A percentile compares a stretch with the other conserved stretches of the same genome.
These are phyloP conservation scores for Cantharis lateralis DNA, from an alignment of 2,888 invertebrate genomes.

Conservation along the genomic window DNA sequence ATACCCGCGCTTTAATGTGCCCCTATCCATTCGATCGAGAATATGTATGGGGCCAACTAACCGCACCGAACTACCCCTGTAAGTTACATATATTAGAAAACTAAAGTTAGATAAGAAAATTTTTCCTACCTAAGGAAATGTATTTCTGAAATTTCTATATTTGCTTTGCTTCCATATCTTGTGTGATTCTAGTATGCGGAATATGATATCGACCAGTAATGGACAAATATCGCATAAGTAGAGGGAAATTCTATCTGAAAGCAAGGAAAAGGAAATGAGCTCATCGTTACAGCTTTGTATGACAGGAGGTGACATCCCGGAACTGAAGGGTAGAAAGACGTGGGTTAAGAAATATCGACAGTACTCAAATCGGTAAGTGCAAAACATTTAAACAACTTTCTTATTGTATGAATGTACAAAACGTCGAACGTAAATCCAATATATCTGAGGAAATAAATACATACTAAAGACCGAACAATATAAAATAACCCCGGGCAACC, in stretches of 20 bases:
- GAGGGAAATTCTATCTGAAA: conserved; percentile 38
- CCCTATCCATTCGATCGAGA: conserved; percentile 46
- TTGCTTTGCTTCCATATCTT: conserved; percentile 10
- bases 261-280: conserved; percentile 44
- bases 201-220: conserved; percentile 41
- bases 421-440: conserved; percentile 44
- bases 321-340: conserved; percentile 32
- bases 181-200: conserved; percentile 28
- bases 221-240: conserved; percentile 41
- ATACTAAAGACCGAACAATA: conserved; percentile 44
- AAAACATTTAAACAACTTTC: neutral
- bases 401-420: conserved; percentile 11
- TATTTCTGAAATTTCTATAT: neutral
- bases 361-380: conserved; percentile 2
- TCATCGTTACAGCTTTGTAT: conserved; percentile 39
- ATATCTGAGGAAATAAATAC: conserved; percentile 49
- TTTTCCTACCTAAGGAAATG: neutral
- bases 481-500: conserved; percentile 43
- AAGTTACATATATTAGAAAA: conserved; percentile 36
- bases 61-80: conserved; percentile 42
- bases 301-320: conserved; percentile 38
- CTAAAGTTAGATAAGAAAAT: neutral
- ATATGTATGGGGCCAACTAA: conserved; percentile 46
- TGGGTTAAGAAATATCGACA: conserved; percentile 21
- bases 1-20: conserved; percentile 48